phyloP scores from a whole-genome alignment of 2,888 invertebrate species.

The Mayetiola destructor region DNA sequence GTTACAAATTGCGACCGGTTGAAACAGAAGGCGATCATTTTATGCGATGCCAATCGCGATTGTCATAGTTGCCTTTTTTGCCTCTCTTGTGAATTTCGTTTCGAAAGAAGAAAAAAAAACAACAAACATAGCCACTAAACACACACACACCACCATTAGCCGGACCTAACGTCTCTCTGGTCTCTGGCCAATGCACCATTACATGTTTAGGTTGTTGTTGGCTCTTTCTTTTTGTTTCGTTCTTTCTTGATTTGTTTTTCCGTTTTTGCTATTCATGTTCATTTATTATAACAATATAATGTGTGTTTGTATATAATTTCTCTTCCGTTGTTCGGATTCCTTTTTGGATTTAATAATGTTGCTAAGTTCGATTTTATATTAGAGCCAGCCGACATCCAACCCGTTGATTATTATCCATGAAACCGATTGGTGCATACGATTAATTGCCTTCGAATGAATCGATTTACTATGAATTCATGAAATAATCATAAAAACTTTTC shows the following conservation, averaged over 20 bases:
- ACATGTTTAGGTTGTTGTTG: neutral
- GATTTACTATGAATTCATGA: slow-evolving; percentile 10
- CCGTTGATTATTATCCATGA: neutral
- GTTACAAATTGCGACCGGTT: neutral
- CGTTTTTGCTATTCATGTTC: no score
- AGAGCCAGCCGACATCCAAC: neutral
- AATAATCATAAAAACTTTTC: slow-evolving; percentile 1
- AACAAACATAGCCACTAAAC: no score
- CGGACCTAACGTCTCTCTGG: neutral
- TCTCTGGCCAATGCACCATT: neutral
- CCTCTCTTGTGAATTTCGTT: neutral
- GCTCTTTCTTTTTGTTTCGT: neutral
- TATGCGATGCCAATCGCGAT: slow-evolving; percentile 9
- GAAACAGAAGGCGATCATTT: slow-evolving; percentile 11
- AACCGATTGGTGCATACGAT: slow-evolving; percentile 9
- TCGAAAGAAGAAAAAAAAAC: no score
- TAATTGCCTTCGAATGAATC: slow-evolving; percentile 3
- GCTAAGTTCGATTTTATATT: neutral
- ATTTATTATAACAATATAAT: neutral
- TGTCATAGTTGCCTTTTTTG: neutral
- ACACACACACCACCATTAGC: no score
- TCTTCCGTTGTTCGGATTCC: no score
- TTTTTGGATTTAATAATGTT: no score
- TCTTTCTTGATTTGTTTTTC: neutral
- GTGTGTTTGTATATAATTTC: neutral